Evolutionary conservation across 2,113 vertebrate species (phyloP).

Genomic region (Corythaixoides concolor): DNA sequence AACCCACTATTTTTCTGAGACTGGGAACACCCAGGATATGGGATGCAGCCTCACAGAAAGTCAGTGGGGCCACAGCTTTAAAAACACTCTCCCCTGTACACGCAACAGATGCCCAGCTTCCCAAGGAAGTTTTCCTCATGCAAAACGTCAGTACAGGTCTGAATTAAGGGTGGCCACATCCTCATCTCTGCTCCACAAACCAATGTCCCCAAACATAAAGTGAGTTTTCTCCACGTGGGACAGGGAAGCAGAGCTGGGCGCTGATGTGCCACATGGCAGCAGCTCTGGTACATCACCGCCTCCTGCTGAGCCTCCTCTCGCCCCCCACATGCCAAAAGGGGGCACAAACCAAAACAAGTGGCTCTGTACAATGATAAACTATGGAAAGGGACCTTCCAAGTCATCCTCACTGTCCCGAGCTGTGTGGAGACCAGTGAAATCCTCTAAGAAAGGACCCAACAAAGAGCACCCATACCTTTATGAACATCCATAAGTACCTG

Average conservation of each 20-base stretch:
- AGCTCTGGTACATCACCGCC: neutral
- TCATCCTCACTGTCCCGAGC: neutral
- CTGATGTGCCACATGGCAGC: neutral
- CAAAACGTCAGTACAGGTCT: neutral
- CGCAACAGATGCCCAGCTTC: neutral
- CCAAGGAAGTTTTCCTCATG: accelerated
- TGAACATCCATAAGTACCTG: accelerated
- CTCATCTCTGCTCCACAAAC: neutral
- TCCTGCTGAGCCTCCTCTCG: accelerated
- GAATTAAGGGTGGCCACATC: neutral
- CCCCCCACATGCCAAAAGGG: accelerated
- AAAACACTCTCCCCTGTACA: neutral
- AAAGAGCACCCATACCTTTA: neutral
- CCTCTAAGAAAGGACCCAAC: too few relatives aligned
- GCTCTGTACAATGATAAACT: neutral
- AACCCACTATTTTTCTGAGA: neutral
- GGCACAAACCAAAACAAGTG: neutral
- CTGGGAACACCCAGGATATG: neutral
- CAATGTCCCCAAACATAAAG: neutral
- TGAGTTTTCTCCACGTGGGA: accelerated
- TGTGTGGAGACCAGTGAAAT: neutral
- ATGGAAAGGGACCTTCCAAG: neutral
- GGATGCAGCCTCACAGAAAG: neutral
- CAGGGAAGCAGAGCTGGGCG: neutral
- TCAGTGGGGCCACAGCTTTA: neutral